phyloP scores from a whole-genome alignment of 1,140 invertebrate genomes.

The Babylonia areolata region DNA sequence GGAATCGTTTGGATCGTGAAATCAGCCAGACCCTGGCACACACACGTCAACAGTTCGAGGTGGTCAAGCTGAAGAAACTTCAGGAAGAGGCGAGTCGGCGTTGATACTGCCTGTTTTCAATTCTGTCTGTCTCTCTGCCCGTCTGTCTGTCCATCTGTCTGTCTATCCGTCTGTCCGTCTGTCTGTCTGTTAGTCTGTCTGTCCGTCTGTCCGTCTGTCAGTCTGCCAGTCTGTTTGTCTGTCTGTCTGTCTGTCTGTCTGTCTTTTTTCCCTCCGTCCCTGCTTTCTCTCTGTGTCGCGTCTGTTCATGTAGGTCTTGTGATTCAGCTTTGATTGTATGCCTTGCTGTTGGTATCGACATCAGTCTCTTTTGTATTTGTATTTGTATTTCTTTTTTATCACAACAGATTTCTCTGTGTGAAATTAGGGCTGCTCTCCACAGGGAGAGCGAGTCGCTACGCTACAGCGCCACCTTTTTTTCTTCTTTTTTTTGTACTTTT shows the following conservation, averaged over 20 bases:
- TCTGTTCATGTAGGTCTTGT: too few species aligned
- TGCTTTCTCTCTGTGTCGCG: too few species aligned
- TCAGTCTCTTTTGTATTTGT: too few species aligned
- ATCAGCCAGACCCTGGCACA: conserved; percentile 68
- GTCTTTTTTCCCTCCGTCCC: too few species aligned
- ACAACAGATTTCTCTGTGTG: too few species aligned
- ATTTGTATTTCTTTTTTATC: too few species aligned
- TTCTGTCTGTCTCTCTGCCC: neutral
- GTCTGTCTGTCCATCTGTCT: neutral
- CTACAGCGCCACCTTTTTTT: too few species aligned
- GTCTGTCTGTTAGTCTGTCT: neutral
- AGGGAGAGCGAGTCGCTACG: too few species aligned
- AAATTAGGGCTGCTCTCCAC: too few species aligned
- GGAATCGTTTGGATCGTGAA: conserved; percentile 66
- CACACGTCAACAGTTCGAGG: conserved; percentile 56
- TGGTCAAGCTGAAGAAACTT: conserved; percentile 54
- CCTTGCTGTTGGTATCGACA: too few species aligned
- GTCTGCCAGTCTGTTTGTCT: neutral
- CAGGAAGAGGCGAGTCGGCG: conserved; percentile 60
- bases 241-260: neutral
- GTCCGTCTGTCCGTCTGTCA: neutral
- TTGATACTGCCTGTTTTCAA: neutral
- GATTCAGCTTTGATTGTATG: too few species aligned
- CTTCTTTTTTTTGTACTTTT: too few species aligned
- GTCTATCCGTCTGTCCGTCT: neutral